Evolutionary conservation across 2,888 invertebrate species (phyloP), one percentile per base, ranked within the genome.

Genomic region (Drepanosiphum platanoidis): DNA sequence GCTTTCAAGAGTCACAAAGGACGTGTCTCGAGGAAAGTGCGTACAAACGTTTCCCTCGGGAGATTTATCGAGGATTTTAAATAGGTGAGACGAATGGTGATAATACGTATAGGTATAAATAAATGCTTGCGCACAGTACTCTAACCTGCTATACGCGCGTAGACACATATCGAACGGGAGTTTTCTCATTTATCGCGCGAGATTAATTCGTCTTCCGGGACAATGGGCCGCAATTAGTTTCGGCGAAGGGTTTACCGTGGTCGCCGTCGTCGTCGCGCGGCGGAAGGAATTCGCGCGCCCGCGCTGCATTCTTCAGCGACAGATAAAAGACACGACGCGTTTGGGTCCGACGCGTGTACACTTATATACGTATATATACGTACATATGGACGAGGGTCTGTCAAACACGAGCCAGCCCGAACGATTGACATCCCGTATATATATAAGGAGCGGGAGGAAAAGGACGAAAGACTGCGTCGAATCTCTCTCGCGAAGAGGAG

Each of bases 201-300:
- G 83, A 84, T 84, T 84, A 84, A 84, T 84, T 84, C 68, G 83
- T 84, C 83, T 84, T 84, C 75, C 75, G 36, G 83, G 46, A 84
- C 83, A 75, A 84, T 84, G 75, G 75, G 66, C 74, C 36, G 83
- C 83, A 75, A 84, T 84, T 84, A 84, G 52, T 84, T 84, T 84
- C 64, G 32, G 66, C 66, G 66, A 75, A 66, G 83, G 83, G 72
- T 61, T 72, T 74, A 81, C 34, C 61, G 77, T 18, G 32, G 32
- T n/a, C 70, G 36, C 0, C 61, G 3, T 27, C 30, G 66, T 34
- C 64, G 7, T 39, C 61, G 30, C 36, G 70, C 27, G 27, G 70
- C 27, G 27, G 13, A 58, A 27, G 70, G 81, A 30, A 78, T 30
- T 71, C 46, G 22, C 18, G 27, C 15, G 13, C 27, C n/a, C 30